Base-by-base conservation (phyloP, 2,888 invertebrate species). In the Tuta absoluta region DNA sequence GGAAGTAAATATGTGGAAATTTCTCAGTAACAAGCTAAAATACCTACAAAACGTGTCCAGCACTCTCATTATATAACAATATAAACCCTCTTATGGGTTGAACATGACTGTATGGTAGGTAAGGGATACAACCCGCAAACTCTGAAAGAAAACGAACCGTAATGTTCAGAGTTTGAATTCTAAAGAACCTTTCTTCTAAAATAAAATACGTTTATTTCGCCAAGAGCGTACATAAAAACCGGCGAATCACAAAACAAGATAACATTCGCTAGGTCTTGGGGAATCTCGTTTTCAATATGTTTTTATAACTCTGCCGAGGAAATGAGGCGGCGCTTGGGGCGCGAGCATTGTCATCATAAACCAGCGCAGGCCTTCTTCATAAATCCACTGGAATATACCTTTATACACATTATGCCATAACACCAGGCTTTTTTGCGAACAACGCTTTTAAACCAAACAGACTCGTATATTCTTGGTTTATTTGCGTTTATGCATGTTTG, bases 271-370 rank as follows among this genome's bases (percentile, higher is more conserved):
- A 81, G 86, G 88, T 84, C 83, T 84, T 86, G 81, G 85, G 80
- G 89, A 86, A 91, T 91, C 91, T 91, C 89, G 89, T 91, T 91
- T 91, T 91, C 91, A 91, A 91, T 91, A 91, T 91, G 91, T 91
- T 91, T 91, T 91, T 91, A 91, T 91, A 91, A 91, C 91, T 91
- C 89, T 85, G 78, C 86, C 85, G 82, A 88, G 91, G 91, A 91
- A 91, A 91, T 91, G 89, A 91, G 91, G 89, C 87, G 89, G 83
- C 80, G 88, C 86, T 84, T 81, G 77, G 79, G 86, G 88, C 87
- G 82, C 76, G 79, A 79, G 82, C 83, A 89, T 91, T 91, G 90
- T 91, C 89, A 86, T 91, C 90, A 87, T 91, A 91, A 91, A 91
- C 89, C 90, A 89, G 80, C 81, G 84, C 81, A 85, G 80, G 82